Evolutionary conservation across 2,888 invertebrate genomes (phyloP).

Genomic region (Eupithecia subumbrata): DNA sequence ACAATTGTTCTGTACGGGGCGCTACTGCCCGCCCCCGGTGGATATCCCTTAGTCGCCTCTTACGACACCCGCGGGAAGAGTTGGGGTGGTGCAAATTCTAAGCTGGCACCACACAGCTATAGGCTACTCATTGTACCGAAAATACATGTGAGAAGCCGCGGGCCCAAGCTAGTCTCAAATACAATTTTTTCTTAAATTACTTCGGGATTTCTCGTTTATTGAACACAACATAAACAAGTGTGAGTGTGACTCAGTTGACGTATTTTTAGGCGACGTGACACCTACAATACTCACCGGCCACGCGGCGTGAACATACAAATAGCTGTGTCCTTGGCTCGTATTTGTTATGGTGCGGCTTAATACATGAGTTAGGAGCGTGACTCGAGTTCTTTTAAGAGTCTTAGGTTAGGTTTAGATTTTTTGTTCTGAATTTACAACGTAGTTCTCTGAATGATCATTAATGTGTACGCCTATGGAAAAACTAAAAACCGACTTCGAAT

Average conservation of each 20-base stretch:
- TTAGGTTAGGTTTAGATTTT: background rate
- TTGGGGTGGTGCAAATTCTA: no score
- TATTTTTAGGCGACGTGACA: background rate
- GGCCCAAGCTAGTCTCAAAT: background rate
- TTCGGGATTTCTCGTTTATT: background rate
- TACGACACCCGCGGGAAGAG: no score
- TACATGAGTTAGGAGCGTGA: background rate
- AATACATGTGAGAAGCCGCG: no score
- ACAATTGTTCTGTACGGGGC: no score
- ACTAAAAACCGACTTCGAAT: no score
- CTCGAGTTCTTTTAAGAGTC: background rate
- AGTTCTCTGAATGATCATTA: background rate
- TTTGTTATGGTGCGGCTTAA: background rate
- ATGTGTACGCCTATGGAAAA: no score
- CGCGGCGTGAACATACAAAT: conserved; percentile 4
- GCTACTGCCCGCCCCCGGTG: no score
- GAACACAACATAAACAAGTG: background rate
- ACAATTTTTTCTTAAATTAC: background rate
- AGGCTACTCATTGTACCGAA: no score
- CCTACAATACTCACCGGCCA: background rate
- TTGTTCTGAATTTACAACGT: background rate
- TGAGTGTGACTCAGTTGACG: background rate
- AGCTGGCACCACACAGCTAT: no score
- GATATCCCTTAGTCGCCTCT: no score
- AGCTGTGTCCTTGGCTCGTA: conserved; percentile 2